Conservation (phyloP, 1,140 invertebrate species). For the Bombyx mori region ASM3026992v2 NC_085123.1:11149501-11150000, state of each 20-base stretch:
- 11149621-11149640: constrained; percentile 20
- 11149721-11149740: neutral
- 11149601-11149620: constrained; percentile 5
- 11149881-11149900: no score
- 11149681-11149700: constrained; percentile 35
- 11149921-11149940: no score
- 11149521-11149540: constrained; percentile 61
- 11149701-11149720: constrained; percentile 3
- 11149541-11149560: constrained; percentile 52
- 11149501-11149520: constrained; percentile 65
- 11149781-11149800: no score
- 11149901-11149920: no score
- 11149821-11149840: no score
- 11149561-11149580: constrained; percentile 51
- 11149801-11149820: no score
- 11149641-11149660: constrained; percentile 21
- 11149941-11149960: no score
- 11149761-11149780: no score
- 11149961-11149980: no score
- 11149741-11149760: constrained; percentile 14
- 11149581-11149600: constrained; percentile 59
- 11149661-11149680: constrained; percentile 46
- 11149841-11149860: no score
- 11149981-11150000: no score
- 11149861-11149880: no score